These are phyloP conservation scores for Poecilia velifera DNA, from an alignment of 2,797 vertebrate genomes.

Conservation along the genomic window DNA sequence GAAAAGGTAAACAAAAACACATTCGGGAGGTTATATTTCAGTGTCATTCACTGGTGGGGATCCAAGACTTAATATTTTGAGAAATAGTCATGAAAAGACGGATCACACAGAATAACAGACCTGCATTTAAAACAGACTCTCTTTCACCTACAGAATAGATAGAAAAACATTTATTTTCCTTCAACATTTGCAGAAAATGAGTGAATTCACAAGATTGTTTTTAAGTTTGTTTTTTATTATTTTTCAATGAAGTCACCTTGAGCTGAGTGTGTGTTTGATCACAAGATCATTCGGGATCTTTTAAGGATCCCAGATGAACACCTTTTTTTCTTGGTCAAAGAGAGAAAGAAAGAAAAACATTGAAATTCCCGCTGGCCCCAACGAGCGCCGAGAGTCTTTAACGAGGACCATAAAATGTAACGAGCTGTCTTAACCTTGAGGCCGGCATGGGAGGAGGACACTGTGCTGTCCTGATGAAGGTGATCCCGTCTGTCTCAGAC, in stretches of 20 bases:
- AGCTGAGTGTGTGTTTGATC: conserved; percentile 30
- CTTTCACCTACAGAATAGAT: conserved; percentile 48
- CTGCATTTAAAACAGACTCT: conserved; percentile 51
- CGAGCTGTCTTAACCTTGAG: conserved; percentile 70
- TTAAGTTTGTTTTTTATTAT: background rate
- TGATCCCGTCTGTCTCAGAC: conserved; percentile 42
- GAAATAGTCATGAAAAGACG: conserved; percentile 45
- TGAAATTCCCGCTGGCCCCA: conserved; percentile 15
- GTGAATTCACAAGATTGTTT: conserved; percentile 35
- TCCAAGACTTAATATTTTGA: conserved; percentile 47
- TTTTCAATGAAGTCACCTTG: conserved; percentile 70
- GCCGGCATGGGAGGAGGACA: conserved; percentile 47
- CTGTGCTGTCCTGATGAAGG: conserved; percentile 49
- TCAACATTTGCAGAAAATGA: conserved; percentile 37
- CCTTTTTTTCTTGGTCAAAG: conserved; percentile 23
- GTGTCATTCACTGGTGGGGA: conserved; percentile 43
- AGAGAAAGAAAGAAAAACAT: conserved; percentile 13
- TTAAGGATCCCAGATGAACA: conserved; percentile 41
- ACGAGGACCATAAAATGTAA: conserved; percentile 67
- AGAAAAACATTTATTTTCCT: conserved; percentile 24
- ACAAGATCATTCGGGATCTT: conserved; percentile 38
- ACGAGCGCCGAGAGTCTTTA: conserved; percentile 39
- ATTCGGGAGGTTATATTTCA: conserved; percentile 60
- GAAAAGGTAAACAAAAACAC: conserved; percentile 61
- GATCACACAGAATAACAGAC: conserved; percentile 62